Conservation (phyloP, 2,113 vertebrate species). For the Peromyscus maniculatus region DNA sequence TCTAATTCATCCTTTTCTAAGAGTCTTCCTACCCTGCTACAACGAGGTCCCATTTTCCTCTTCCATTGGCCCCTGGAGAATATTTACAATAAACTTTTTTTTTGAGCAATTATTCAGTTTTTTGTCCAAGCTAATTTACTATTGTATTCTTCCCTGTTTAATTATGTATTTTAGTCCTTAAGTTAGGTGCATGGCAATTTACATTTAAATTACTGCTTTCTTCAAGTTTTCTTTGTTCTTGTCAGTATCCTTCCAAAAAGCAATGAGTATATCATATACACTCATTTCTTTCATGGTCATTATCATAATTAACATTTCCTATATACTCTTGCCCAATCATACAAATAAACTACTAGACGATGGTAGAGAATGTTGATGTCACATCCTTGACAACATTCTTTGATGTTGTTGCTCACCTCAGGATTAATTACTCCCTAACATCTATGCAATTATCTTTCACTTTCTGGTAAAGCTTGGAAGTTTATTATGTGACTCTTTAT, state of each 20-base stretch:
- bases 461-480: background rate
- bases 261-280: background rate
- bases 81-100: background rate
- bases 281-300: background rate
- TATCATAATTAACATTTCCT: background rate
- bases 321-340: background rate
- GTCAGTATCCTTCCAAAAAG: background rate
- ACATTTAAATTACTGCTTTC: background rate
- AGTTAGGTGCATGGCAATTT: background rate
- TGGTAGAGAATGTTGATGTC: background rate
- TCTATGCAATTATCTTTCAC: background rate
- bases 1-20: background rate
- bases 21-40: background rate
- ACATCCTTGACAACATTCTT: background rate
- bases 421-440: background rate
- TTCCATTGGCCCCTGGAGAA: background rate
- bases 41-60: rapidly evolving
- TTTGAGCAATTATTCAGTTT: background rate
- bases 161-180: background rate
- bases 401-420: background rate
- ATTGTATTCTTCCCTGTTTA: background rate
- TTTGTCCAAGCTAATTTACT: background rate
- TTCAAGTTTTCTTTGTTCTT: constrained; percentile 38
- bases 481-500: background rate
- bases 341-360: background rate